Conservation (phyloP, 2,113 vertebrate species). For the Phyllostomus hastatus region DNA sequence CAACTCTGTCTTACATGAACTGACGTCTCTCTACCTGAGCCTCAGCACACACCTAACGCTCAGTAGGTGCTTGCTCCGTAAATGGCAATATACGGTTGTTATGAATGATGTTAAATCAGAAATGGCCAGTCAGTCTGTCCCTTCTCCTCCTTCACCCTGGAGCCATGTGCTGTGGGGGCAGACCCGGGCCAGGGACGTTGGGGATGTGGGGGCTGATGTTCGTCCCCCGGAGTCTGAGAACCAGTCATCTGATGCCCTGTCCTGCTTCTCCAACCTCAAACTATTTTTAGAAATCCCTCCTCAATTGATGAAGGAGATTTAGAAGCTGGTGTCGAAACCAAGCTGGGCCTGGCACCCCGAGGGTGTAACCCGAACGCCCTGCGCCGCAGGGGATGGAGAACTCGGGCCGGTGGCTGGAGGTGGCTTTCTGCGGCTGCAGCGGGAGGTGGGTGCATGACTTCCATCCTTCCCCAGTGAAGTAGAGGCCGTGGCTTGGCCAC, state of each 20-base stretch:
- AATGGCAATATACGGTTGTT: background rate
- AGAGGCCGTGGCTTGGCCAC: background rate
- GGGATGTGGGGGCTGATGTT: background rate
- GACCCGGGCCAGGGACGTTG: background rate
- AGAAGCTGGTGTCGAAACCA: background rate
- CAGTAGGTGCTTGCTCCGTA: background rate
- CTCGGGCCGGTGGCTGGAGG: background rate
- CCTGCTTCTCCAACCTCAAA: background rate
- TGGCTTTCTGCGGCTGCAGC: fast-evolving
- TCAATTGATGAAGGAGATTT: background rate
- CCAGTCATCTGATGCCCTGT: background rate
- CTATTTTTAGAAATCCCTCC: background rate
- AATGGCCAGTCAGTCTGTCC: background rate
- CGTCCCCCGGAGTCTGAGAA: background rate
- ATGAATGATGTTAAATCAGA: background rate
- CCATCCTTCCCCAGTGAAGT: background rate
- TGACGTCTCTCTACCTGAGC: background rate
- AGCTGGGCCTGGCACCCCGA: background rate
- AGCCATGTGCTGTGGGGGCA: background rate
- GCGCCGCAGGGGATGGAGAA: background rate
- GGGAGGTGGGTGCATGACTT: background rate
- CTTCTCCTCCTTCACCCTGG: background rate
- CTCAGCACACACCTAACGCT: background rate
- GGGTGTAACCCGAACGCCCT: background rate
- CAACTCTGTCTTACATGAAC: background rate